Evolutionary conservation across 1,140 invertebrate genomes (phyloP), one percentile per base, ranked within the genome.

Genomic region (Drosophila sucinea): DNA sequence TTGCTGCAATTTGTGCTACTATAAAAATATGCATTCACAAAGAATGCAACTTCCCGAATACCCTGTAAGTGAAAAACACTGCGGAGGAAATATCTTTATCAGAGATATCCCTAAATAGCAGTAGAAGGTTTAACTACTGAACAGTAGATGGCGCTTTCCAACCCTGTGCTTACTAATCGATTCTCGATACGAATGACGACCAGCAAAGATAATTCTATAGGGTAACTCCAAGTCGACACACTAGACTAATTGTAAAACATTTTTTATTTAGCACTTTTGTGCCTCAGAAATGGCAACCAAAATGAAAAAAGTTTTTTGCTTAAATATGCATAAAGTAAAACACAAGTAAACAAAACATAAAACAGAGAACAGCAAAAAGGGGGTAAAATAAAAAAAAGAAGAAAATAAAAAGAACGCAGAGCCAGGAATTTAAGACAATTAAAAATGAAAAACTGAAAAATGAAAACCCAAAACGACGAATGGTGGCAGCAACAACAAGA

Each of bases 301-400:
- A 81, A 81, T 81, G 79, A 77, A 77, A 81, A 81, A 81, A 81
- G 73, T 81, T 81, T 81, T 77, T 60, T 57, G 55, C 38, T 44
- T 68, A 78, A 79, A 79, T 79, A 79, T 79, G 75, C 77, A 79
- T 79, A 79, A 79, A 79, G 77, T 79, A 79, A 73, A 79, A 79
- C 70, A 79, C 40, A 65, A 77, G 69, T 77, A 77, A 78, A 73
- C 69, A 78, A 67, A 66, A 44, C 62, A 62, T 41, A 62, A 60
- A 40, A 38, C 17, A 27, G 25, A 38, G 32, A 35, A 35, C 54
- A 29, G 25, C 35, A 27, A 56, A n/a, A 57, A 58, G 25, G 32
- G 72, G 71, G 38, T 33, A 58, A 47, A 40, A 11, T 2, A 29
- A 58, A 30, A 23, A 17, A 35, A 6, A 10, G 27, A 47, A 44